A percentile compares a stretch with the other conserved stretches of the same genome.
Conservation (phyloP, 2,888 invertebrate species). For the Torymus aiolomorphi region DNA sequence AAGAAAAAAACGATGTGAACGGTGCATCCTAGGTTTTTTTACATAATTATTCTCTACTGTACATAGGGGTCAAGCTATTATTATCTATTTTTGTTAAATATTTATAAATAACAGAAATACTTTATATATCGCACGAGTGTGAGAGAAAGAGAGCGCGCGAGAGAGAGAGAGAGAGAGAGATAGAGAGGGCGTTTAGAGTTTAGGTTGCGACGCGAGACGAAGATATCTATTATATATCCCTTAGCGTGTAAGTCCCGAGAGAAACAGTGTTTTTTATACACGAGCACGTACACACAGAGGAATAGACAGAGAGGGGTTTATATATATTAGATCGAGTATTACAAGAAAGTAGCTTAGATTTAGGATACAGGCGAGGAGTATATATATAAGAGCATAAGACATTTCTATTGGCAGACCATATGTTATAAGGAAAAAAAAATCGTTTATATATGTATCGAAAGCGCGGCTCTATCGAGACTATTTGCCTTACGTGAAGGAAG, state of each 20-base stretch:
- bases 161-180: constrained; percentile 17
- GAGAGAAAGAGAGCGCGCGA: no score
- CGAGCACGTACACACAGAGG: background rate
- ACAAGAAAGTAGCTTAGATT: constrained; percentile 42
- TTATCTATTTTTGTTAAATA: constrained; percentile 73
- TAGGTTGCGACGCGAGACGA: background rate
- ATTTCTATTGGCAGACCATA: constrained; percentile 29
- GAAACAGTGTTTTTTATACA: constrained; percentile 29
- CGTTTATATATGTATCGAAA: constrained; percentile 7
- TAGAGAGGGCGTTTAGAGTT: background rate
- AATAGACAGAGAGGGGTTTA: background rate
- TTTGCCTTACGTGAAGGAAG: constrained; percentile 39
- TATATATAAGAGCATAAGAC: constrained; percentile 35
- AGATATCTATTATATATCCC: constrained; percentile 52
- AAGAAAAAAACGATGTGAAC: constrained; percentile 54
- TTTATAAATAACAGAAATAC: constrained; percentile 67
- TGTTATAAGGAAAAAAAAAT: no score
- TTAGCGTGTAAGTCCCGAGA: constrained; percentile 17
- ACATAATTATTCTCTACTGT: constrained; percentile 66
- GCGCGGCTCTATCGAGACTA: constrained; percentile 22
- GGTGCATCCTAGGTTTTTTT: constrained; percentile 67
- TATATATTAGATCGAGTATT: constrained; percentile 36
- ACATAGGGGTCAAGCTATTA: constrained; percentile 67
- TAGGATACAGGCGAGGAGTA: constrained; percentile 10
- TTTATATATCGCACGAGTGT: constrained; percentile 63